Base-by-base conservation (phyloP, 2,888 invertebrate species). In the Leucophora obtusa region DNA sequence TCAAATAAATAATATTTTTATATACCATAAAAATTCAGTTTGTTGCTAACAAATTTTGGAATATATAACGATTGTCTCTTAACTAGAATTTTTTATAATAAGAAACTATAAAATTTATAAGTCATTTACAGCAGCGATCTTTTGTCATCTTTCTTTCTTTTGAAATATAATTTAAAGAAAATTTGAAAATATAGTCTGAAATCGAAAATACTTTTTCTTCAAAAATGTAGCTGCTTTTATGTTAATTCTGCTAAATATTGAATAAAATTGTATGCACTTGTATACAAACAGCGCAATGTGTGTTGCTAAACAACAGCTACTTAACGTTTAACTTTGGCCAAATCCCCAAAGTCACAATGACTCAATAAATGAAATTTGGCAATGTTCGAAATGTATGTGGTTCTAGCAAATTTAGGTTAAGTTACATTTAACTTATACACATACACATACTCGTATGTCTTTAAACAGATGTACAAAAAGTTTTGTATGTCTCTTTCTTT, bases 301-400 rank as follows among this genome's bases (percentile, higher is more conserved):
- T 7, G 28, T 51, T 76, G 56, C 43, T 59, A 47, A 70, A 65
- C 35, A 69, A 28, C 35, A 18, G 8, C 58, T 28, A 28, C 28
- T 65, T n/a, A n/a, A n/a, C n/a, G 53, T 53, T 77, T 65, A 63
- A 56, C 58, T 72, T 68, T 53, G 14, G 51, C 28, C 38, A 60
- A 68, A 63, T 62, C 79, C 75, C 79, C 35, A 47, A 71, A 72
- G 75, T 51, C 62, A 14, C 28, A 75, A 70, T 51, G 70, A 71
- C 75, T 75, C 75, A 75, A 71, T 70, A 56, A 75, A 70, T 68
- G 63, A 75, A 75, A 60, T 79, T 79, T 74, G 60, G 65, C 63
- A 72, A 78, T 78, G 71, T 76, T 68, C 14, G n/a, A 68, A 79
- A 68, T 72, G 72, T 72, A 76, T 79, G 75, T 70, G 60, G 18